phyloP scores from a whole-genome alignment of 2,113 vertebrate genomes.

The Scytalopus superciliaris region DNA sequence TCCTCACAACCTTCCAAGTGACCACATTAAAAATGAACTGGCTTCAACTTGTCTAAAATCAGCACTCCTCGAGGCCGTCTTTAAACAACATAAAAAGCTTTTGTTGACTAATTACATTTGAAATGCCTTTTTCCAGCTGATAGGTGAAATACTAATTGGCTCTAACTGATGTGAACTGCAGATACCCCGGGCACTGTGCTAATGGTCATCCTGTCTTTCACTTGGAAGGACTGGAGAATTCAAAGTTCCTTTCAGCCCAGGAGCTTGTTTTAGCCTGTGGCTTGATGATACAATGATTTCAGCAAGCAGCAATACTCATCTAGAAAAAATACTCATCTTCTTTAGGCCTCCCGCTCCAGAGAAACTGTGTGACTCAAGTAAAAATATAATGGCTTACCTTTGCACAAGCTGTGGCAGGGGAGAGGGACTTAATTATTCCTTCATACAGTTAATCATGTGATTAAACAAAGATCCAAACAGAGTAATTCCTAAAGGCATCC shows the following conservation, averaged over 20 bases:
- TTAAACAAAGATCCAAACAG: neutral
- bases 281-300: neutral
- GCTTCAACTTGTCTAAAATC: conserved; percentile 30
- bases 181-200: neutral
- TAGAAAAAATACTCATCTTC: neutral
- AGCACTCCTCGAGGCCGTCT: neutral
- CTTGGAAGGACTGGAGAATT: neutral
- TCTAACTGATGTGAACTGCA: neutral
- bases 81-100: neutral
- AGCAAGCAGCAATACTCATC: neutral
- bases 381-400: neutral
- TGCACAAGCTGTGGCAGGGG: neutral
- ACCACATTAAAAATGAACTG: neutral
- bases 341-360: neutral
- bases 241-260: neutral
- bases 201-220: neutral
- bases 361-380: neutral
- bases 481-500: neutral
- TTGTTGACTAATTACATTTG: conserved; percentile 2
- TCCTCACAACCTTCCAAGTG: neutral
- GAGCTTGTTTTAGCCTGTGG: neutral
- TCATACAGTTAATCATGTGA: neutral
- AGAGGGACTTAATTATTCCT: neutral
- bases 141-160: neutral
- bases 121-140: neutral